Base-by-base conservation (phyloP, 2,797 vertebrate genomes). In the Pitangus sulphuratus region DNA sequence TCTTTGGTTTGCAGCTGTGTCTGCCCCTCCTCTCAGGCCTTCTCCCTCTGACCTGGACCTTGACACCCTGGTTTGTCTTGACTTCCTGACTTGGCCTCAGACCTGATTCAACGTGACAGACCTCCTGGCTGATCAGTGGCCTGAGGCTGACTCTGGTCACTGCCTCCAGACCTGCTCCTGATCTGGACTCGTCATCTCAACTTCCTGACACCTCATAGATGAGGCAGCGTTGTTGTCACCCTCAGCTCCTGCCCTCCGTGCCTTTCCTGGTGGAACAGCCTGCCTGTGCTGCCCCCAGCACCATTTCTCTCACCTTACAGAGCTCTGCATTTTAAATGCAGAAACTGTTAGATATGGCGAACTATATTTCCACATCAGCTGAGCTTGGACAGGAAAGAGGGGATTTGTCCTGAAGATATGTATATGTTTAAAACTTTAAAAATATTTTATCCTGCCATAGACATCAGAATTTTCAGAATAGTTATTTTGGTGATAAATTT, bases 141-240 rank as follows among this genome's bases (percentile, higher is more conserved):
- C 30, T 66, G 47, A 81, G 33, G 24, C 57, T 78, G 54, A 15
- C n/a, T 28, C 26, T 78, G 10, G 45, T 66, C 39, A 14, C 20
- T 57, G 42, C 18, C 30, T 83, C 25, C 53, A 71, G 54, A 68
- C 28, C 37, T 54, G n/a, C 44, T 95, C 47, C 64, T 48, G 50
- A 26, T 45, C 54, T 3, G 2, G 45, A 35, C 18, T 60, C 4
- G 3, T 24, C 30, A 16, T 40, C 66, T 69, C 20, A 53, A 13
- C 19, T 70, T 77, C 42, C 44, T 8, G 5, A 39, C 2, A 6
- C 40, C n/a, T 66, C 1, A 0, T 8, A 1, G 2, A 30, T 1
- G 3, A 83, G 45, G n/a, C 42, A 65, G n/a, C 5, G 1, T n/a
- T 2, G 4, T 24, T 56, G 39, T 70, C 33, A 70, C 17, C 51